phyloP scores from a whole-genome alignment of 2,113 vertebrate species.

The Ceyx margarethae region DNA sequence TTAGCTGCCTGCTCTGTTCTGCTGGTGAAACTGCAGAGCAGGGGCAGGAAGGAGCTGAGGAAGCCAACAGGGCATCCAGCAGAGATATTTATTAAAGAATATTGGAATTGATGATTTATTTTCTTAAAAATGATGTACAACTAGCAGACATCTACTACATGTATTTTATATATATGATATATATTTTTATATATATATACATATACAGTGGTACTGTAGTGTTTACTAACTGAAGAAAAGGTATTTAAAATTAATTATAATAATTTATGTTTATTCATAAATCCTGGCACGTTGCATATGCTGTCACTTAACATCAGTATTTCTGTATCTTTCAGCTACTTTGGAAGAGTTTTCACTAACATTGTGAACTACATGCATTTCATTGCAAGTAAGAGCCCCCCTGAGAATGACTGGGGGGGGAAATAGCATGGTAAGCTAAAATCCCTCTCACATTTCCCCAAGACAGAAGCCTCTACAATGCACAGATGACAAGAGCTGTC shows the following conservation, averaged over 20 bases:
- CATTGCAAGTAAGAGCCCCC: constrained; percentile 23
- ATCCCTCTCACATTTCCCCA: constrained; percentile 57
- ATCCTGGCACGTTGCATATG: background rate
- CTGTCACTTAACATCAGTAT: background rate
- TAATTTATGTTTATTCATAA: background rate
- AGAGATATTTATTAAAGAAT: background rate
- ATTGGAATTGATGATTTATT: background rate
- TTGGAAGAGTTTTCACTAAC: background rate
- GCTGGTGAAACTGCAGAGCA: background rate
- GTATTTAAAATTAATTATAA: background rate
- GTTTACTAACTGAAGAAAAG: background rate
- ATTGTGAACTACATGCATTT: background rate
- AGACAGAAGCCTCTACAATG: constrained; percentile 25
- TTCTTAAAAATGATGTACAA: background rate
- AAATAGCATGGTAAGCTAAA: constrained; percentile 26
- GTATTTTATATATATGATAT: no score
- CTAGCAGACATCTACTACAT: background rate
- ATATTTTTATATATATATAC: background rate
- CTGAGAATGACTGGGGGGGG: background rate
- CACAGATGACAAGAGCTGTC: constrained; percentile 65
- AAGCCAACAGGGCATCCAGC: background rate
- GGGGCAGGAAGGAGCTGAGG: background rate
- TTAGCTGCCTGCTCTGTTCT: accelerated
- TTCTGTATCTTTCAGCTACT: background rate
- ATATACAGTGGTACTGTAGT: background rate